These are phyloP conservation scores for Pelobates cultripes DNA, from an alignment of 2,797 vertebrate genomes.

Conservation along the genomic window DNA sequence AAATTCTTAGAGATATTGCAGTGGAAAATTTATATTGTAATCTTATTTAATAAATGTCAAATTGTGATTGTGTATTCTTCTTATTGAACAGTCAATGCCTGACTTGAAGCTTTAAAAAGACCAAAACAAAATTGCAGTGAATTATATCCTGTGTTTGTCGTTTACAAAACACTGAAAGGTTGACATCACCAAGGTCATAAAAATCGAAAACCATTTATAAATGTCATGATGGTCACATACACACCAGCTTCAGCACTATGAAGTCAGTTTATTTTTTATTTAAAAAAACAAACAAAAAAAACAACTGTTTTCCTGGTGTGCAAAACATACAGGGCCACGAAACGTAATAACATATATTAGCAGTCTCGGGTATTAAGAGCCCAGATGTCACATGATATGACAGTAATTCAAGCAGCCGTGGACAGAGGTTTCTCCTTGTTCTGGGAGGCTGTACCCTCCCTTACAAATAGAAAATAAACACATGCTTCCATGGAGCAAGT, in stretches of 20 bases:
- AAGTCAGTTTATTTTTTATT: constrained; percentile 29
- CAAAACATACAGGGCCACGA: constrained; percentile 59
- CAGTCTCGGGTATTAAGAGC: constrained; percentile 77
- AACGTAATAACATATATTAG: constrained; percentile 66
- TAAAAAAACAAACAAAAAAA: constrained; percentile 46
- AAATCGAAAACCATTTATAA: constrained; percentile 12
- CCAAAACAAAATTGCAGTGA: neutral
- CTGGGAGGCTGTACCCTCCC: constrained; percentile 72
- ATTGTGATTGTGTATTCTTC: no score
- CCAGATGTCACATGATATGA: constrained; percentile 69
- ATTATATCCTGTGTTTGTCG: neutral
- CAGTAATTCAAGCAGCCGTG: constrained; percentile 73
- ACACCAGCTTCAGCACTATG: constrained; percentile 15
- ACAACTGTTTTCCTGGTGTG: constrained; percentile 68
- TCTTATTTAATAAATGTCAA: no score
- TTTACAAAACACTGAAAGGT: neutral
- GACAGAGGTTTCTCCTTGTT: constrained; percentile 69
- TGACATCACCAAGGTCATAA: neutral
- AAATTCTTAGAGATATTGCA: no score
- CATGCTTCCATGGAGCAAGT: constrained; percentile 75
- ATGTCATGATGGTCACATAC: constrained; percentile 22
- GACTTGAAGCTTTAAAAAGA: no score
- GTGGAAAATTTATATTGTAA: no score
- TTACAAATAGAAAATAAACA: constrained; percentile 87
- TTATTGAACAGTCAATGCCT: no score